Conservation (phyloP, 2,888 invertebrate genomes). For the Limnephilus lunatus region DNA sequence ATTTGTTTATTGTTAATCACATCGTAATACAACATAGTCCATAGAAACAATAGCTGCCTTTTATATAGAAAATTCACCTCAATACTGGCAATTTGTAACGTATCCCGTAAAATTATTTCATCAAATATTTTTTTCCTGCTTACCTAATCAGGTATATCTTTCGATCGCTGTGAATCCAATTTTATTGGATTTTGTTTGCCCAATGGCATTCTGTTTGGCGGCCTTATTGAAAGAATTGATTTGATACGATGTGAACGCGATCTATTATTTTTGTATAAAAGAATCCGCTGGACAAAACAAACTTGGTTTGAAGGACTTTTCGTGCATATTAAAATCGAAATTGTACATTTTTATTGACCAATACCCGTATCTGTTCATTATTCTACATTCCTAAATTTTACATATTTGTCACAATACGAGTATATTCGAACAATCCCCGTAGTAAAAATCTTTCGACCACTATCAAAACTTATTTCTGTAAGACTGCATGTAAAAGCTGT, state of each 20-base stretch:
- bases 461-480: too few relatives aligned
- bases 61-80: too few relatives aligned
- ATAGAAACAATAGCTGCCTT: too few relatives aligned
- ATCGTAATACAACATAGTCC: too few relatives aligned
- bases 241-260: background rate
- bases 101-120: background rate
- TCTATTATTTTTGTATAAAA: background rate
- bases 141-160: background rate
- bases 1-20: too few relatives aligned
- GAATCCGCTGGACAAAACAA: background rate
- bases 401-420: too few relatives aligned
- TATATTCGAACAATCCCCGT: too few relatives aligned
- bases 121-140: background rate
- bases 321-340: background rate
- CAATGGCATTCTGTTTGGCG: background rate
- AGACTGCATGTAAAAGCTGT: background rate
- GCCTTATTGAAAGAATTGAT: background rate
- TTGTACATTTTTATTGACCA: background rate
- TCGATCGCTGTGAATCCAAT: background rate
- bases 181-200: constrained; percentile 2
- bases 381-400: background rate
- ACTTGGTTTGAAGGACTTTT: background rate
- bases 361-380: background rate
- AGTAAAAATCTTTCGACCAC: too few relatives aligned
- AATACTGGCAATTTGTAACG: background rate